Evolutionary conservation across 1,140 invertebrate species (phyloP).

Genomic region (Drosophila pandora): DNA sequence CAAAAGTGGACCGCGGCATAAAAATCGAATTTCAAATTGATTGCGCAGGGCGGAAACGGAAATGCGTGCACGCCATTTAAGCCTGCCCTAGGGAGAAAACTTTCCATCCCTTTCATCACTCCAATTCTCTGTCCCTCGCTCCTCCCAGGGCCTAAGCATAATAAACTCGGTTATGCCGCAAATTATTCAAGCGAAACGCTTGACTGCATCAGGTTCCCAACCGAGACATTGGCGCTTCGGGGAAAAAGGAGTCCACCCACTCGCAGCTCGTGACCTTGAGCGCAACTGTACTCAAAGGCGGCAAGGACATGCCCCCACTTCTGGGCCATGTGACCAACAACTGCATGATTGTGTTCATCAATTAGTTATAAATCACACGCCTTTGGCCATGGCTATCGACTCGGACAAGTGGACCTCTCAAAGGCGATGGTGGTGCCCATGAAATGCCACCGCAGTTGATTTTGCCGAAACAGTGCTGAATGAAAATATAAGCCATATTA

Average conservation of each 20-base stretch:
- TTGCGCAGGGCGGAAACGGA: constrained; percentile 65
- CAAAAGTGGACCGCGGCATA: constrained; percentile 23
- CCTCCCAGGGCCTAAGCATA: constrained; percentile 25
- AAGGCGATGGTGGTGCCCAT: constrained; percentile 16
- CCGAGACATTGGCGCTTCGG: constrained; percentile 18
- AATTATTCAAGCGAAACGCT: constrained; percentile 75
- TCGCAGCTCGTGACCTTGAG: constrained; percentile 50
- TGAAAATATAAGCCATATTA: background rate
- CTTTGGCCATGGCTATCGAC: constrained; percentile 19
- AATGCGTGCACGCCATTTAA: constrained; percentile 63
- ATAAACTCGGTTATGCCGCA: constrained; percentile 74
- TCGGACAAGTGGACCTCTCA: constrained; percentile 23
- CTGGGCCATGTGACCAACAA: constrained; percentile 35
- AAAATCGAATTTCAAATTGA: constrained; percentile 67
- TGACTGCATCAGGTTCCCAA: constrained; percentile 65
- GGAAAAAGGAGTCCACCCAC: constrained; percentile 2
- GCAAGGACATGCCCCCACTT: constrained; percentile 27
- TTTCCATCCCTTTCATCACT: background rate
- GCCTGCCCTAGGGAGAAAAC: constrained; percentile 14
- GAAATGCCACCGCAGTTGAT: constrained; percentile 17
- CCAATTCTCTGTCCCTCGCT: background rate
- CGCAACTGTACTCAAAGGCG: constrained; percentile 44
- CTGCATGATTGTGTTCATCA: constrained; percentile 73
- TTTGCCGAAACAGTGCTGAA: constrained; percentile 9
- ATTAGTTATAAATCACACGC: constrained; percentile 77